Conservation (phyloP, 2,888 invertebrate species). For the Fragum sueziense region DNA sequence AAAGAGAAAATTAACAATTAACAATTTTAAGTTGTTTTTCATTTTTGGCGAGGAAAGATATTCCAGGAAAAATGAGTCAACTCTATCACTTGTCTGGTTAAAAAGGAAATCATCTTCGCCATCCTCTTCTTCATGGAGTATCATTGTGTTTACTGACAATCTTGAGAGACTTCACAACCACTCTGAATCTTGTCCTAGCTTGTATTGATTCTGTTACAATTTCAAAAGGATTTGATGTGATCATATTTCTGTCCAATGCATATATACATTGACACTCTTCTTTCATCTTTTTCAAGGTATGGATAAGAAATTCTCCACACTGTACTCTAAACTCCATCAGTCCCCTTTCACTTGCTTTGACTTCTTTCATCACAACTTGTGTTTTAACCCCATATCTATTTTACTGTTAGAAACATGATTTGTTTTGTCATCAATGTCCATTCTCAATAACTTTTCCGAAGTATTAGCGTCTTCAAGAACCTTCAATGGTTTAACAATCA, state of each 20-base stretch:
- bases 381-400: constrained; percentile 18
- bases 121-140: background rate
- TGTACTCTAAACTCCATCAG: constrained; percentile 19
- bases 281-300: constrained; percentile 14
- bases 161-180: too few relatives aligned
- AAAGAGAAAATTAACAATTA: constrained; percentile 3
- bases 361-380: background rate
- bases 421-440: constrained; percentile 12
- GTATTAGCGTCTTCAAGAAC: constrained; percentile 1
- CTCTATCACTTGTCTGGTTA: background rate
- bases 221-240: too few relatives aligned
- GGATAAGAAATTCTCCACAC: background rate
- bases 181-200: too few relatives aligned
- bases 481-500: background rate
- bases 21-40: constrained; percentile 21
- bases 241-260: background rate
- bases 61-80: background rate
- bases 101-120: background rate
- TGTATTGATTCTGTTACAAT: too few relatives aligned
- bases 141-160: too few relatives aligned
- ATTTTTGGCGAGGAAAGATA: background rate
- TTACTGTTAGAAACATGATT: constrained; percentile 9
- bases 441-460: background rate
- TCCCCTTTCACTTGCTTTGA: constrained; percentile 24
- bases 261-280: constrained; percentile 1